These are phyloP conservation scores for Saiga tatarica DNA, from an alignment of 2,113 vertebrate species.

Conservation along the genomic window DNA sequence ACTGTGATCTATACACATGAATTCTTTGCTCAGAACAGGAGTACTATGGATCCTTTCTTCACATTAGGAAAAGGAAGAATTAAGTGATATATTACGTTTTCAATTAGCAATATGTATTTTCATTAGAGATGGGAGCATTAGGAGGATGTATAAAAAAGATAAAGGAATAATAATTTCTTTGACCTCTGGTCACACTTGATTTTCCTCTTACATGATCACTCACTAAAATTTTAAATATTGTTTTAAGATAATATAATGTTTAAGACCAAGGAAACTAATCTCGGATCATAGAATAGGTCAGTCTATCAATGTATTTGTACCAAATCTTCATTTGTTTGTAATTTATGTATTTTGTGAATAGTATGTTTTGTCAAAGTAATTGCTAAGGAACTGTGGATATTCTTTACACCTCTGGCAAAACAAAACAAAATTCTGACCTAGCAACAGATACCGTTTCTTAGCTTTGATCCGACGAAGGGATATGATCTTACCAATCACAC, in stretches of 20 bases:
- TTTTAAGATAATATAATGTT: background rate
- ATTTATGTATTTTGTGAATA: background rate
- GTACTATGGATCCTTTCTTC: background rate
- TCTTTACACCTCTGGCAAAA: background rate
- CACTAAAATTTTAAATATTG: background rate
- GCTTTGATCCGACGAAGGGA: background rate
- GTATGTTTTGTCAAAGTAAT: background rate
- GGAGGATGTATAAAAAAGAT: background rate
- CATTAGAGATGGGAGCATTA: background rate
- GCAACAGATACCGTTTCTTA: background rate
- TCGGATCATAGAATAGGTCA: background rate
- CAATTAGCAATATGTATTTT: background rate
- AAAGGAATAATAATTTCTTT: background rate
- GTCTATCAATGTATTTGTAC: background rate
- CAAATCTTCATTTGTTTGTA: background rate
- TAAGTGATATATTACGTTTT: background rate
- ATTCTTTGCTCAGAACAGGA: background rate
- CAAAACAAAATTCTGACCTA: background rate
- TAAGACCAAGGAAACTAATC: background rate
- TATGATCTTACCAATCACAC: background rate
- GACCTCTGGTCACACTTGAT: background rate
- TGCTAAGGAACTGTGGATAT: background rate
- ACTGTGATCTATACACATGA: background rate
- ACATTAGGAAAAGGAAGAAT: background rate
- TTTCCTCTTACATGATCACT: background rate